Evolutionary conservation across 1,140 invertebrate genomes (phyloP).

Genomic region (Xylocopa sonorina): DNA sequence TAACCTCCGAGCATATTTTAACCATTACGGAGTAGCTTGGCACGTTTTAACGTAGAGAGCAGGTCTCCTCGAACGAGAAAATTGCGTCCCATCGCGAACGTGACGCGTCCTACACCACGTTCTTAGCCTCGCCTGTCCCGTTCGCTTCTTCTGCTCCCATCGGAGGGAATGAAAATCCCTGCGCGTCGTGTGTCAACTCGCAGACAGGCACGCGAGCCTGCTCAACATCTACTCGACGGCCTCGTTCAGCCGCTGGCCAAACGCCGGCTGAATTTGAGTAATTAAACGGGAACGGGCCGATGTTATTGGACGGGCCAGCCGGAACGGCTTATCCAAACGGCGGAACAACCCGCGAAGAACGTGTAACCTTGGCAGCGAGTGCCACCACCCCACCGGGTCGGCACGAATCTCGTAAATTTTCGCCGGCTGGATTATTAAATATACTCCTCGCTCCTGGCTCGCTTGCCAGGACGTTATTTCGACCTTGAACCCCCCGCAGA

Average conservation of each 20-base stretch:
- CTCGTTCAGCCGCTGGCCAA: constrained; percentile 14
- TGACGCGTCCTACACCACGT: constrained; percentile 7
- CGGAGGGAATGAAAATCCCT: constrained; percentile 53
- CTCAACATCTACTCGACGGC: constrained; percentile 2
- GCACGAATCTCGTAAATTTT: constrained; percentile 28
- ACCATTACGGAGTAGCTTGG: constrained; percentile 22
- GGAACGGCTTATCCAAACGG: constrained; percentile 20
- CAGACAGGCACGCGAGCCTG: constrained; percentile 32
- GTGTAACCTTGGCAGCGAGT: neutral
- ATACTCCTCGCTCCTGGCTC: constrained; percentile 18
- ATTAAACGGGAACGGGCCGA: constrained; percentile 20
- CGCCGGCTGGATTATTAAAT: constrained; percentile 35
- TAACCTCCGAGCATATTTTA: constrained; percentile 44
- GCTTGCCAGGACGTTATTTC: neutral
- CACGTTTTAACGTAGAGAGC: constrained; percentile 19
- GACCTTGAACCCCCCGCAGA: constrained; percentile 23
- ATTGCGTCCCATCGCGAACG: constrained; percentile 23
- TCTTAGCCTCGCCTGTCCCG: too few species aligned
- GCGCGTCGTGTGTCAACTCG: constrained; percentile 28
- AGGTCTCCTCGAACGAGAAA: constrained; percentile 15
- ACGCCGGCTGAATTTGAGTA: constrained; percentile 27
- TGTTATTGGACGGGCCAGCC: constrained; percentile 12
- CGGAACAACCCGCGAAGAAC: constrained; percentile 19
- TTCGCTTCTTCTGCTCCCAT: neutral
- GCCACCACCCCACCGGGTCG: neutral